These are phyloP conservation scores for Hypothenemus hampei DNA, from an alignment of 1,140 invertebrate genomes.

Conservation along the genomic window DNA sequence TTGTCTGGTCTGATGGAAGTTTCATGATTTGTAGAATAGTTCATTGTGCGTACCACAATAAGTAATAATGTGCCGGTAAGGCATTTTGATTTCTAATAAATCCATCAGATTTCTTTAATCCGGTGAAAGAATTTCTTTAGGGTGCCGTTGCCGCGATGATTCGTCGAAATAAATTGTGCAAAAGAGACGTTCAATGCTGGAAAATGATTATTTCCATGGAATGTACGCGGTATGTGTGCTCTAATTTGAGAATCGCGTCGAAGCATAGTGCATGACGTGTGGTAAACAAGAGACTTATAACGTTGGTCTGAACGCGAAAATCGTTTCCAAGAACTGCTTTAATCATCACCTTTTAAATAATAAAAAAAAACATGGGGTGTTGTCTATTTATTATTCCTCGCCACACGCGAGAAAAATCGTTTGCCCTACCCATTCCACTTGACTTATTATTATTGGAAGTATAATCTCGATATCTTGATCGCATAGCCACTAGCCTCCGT, in stretches of 20 bases:
- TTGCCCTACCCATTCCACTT: slow-evolving; percentile 2
- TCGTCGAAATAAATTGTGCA: too few relatives aligned
- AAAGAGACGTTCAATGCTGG: too few relatives aligned
- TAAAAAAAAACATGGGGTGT: too few relatives aligned
- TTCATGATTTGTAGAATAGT: slow-evolving; percentile 23
- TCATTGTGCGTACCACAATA: slow-evolving; percentile 13
- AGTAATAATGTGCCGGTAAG: slow-evolving; percentile 17
- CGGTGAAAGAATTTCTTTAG: slow-evolving; percentile 12
- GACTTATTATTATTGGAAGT: slow-evolving; percentile 13
- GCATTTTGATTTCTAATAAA: slow-evolving; percentile 18
- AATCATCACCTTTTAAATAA: too few relatives aligned
- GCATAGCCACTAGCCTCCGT: slow-evolving; percentile 10
- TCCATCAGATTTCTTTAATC: slow-evolving; percentile 9
- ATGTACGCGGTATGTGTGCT: too few relatives aligned
- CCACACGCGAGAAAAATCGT: neutral
- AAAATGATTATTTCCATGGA: too few relatives aligned
- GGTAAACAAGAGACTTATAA: too few relatives aligned
- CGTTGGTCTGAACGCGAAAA: too few relatives aligned
- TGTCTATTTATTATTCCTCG: slow-evolving; percentile 5
- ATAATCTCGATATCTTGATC: slow-evolving; percentile 16
- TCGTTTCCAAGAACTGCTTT: too few relatives aligned
- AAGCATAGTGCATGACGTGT: too few relatives aligned
- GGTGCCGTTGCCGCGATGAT: too few relatives aligned
- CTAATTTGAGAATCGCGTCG: too few relatives aligned
- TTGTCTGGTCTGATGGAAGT: slow-evolving; percentile 19